Evolutionary conservation across 1,140 invertebrate species (phyloP).

Genomic region (Ganaspis sp.): DNA sequence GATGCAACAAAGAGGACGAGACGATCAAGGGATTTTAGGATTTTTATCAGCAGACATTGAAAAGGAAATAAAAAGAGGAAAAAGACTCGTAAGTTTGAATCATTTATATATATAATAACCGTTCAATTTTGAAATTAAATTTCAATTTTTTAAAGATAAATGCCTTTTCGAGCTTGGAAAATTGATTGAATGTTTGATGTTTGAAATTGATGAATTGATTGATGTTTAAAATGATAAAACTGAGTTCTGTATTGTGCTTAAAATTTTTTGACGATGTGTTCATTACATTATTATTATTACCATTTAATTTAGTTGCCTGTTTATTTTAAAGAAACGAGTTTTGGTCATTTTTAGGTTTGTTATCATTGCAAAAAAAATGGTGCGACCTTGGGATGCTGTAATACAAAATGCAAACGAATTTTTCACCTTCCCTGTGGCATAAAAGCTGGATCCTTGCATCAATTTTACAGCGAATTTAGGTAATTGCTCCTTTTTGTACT

Average conservation of each 20-base stretch:
- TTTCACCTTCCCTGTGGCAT: conserved; percentile 83
- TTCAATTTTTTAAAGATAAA: conserved; percentile 30
- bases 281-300: too few species aligned
- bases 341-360: conserved; percentile 74
- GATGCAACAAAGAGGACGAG: conserved; percentile 79
- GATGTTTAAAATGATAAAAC: too few species aligned
- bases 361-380: conserved; percentile 78
- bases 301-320: neutral
- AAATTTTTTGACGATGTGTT: neutral
- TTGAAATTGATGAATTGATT: too few species aligned
- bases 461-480: conserved; percentile 81
- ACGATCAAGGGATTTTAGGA: conserved; percentile 80
- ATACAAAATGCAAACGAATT: conserved; percentile 75
- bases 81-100: conserved; percentile 74
- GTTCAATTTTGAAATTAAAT: conserved; percentile 32
- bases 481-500: conserved; percentile 60
- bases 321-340: too few species aligned
- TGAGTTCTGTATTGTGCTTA: too few species aligned
- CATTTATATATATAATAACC: neutral
- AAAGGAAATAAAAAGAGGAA: conserved; percentile 78
- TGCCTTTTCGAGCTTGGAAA: too few species aligned
- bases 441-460: conserved; percentile 76
- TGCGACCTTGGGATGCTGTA: conserved; percentile 81
- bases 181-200: too few species aligned
- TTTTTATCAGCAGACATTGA: conserved; percentile 80